Base-by-base conservation (phyloP, 2,888 invertebrate species). In the Chrysomela aeneicollis region DNA sequence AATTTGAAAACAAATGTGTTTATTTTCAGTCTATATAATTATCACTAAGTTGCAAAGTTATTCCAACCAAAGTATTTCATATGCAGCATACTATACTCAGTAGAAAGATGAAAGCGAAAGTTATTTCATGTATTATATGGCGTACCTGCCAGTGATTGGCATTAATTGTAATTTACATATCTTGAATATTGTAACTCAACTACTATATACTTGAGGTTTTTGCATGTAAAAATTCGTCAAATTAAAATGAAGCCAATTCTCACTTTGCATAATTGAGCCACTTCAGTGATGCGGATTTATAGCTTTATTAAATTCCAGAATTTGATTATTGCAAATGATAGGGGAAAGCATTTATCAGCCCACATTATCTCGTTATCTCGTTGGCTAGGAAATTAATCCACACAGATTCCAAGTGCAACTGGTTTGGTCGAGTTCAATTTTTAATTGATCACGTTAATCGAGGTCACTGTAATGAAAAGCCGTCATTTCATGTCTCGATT, bases 241-340 rank as follows among this genome's bases (percentile, higher is more conserved):
- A 57, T 57, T 54, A 21, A 17, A 46, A 57, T 46, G 26, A 49
- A 50, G 64, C 54, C 59, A 61, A 61, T 64, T 59, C 55, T 47
- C 55, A 68, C 62, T 66, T 68, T 66, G 68, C 68, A 68, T 68
- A 66, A 68, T 66, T 61, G 58, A 67, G 51, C 59, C 64, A 61
- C 64, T 67, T 61, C 57, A 55, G 50, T 65, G 65, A 65, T 68
- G 68, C 65, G 61, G 64, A 69, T 69, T 69, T 69, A 69, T 66
- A 57, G 53, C 68, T 69, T 64, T 66, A 69, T 69, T 66, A 69
- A 64, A 68, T 57, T 68, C 60, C 54, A 61, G 67, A 64, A 68
- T 68, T 68, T 67, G 67, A 67, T 67, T 67, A 67, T 59, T 58
- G 61, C 53, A 67, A 63, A 65, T 65, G 65, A 65, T 65, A 65